Percentiles rank a stretch among this genome's conserved stretches.
Conservation (phyloP, 2,113 vertebrate species). For the Crocuta crocuta region DNA sequence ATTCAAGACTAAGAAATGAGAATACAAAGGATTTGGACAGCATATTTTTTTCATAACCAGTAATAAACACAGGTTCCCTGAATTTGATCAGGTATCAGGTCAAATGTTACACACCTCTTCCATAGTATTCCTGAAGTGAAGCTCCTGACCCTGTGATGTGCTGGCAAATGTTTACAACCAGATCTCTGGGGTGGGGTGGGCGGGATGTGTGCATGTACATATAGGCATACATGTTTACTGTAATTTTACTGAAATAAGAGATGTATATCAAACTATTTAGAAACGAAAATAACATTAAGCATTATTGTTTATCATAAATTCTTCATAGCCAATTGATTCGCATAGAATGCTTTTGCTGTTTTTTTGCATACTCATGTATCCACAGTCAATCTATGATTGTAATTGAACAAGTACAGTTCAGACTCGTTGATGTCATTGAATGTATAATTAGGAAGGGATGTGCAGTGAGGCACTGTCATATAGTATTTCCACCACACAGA, state of each 20-base stretch:
- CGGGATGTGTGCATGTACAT: background rate
- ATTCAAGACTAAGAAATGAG: conserved; percentile 36
- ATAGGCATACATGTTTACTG: background rate
- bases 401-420: background rate
- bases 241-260: background rate
- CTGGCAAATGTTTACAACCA: background rate
- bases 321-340: background rate
- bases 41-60: conserved; percentile 37
- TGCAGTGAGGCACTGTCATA: background rate
- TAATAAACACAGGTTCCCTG: background rate
- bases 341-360: background rate
- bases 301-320: conserved; percentile 1
- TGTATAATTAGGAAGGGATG: background rate
- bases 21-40: conserved; percentile 26
- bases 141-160: background rate
- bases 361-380: background rate
- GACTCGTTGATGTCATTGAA: background rate
- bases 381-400: background rate
- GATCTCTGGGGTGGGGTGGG: background rate
- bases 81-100: background rate
- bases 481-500: background rate
- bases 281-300: background rate
- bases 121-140: background rate
- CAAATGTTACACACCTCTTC: background rate
- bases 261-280: background rate